Evolutionary conservation across 2,113 vertebrate genomes (phyloP), one percentile per base, ranked within the genome.

Genomic region (Austrofundulus limnaeus): DNA sequence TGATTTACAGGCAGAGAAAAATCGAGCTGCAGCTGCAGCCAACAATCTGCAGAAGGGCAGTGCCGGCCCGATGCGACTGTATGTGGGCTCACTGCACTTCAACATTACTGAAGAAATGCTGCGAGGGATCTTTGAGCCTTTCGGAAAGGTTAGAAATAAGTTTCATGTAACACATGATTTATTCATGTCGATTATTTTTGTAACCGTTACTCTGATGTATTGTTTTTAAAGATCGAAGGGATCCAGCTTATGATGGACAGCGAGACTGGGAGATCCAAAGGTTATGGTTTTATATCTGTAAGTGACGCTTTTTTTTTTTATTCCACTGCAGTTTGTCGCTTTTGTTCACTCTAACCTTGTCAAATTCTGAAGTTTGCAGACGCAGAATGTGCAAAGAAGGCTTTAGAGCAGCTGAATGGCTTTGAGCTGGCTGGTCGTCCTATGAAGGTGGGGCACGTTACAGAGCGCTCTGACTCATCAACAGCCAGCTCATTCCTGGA

Each of bases 61-160:
- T 55, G 94, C 95, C n/a, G 97, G 97, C 23, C 97, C 97, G 0
- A 99, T 99, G 97, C 88, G 97, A 9, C 94, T 99, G 14, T 99
- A 98, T 56, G 97, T 99, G 42, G 97, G 97, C 43, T 99, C 97
- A 0, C 88, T 99, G 71, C 97, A 99, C 70, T 99, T 98, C 87
- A 99, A 99, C 75, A 99, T 99, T 68, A 99, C 97, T 37, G 97
- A 99, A 83, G 97, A 98, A 85, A 99, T 99, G 97, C 94, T 99
- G 39, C 92, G 96, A 68, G 97, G 96, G 37, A 99, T 99, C 79
- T 99, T 99, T 77, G 97, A 99, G 74, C 97, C 97, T 0, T 99
- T 99, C 83, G 97, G 97, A 81, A 94, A 94, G 92, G 97, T 98
- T 68, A 41, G 80, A 10, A 43, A 10, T 2, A 6, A 1, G 1